phyloP scores from a whole-genome alignment of 2,113 vertebrate species.

The Peromyscus polionotus region DNA sequence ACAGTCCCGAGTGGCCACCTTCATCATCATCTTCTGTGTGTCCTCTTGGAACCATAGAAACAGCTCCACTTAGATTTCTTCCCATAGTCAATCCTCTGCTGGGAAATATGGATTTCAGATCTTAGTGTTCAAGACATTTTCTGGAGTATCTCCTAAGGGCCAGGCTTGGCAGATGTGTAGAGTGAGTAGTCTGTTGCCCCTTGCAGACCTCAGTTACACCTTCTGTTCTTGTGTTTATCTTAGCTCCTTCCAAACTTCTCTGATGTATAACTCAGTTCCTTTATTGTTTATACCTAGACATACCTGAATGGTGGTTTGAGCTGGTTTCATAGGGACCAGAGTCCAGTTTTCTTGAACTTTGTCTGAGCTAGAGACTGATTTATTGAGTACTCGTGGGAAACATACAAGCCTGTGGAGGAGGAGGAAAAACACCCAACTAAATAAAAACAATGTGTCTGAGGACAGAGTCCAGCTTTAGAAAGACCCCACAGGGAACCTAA shows the following conservation, averaged over 20 bases:
- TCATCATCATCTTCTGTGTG: background rate
- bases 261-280: fast-evolving
- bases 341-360: background rate
- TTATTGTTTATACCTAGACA: fast-evolving
- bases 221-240: background rate
- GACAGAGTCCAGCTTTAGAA: background rate
- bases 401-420: background rate
- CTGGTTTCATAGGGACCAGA: background rate
- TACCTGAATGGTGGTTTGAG: background rate
- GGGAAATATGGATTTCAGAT: background rate
- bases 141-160: background rate
- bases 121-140: slow-evolving; percentile 19
- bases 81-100: background rate
- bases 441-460: background rate
- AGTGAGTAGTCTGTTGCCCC: too few species aligned
- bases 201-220: background rate
- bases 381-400: background rate
- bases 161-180: fast-evolving
- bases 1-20: background rate
- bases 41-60: slow-evolving; percentile 12
- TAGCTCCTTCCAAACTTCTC: background rate
- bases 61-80: background rate
- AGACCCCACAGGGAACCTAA: fast-evolving
- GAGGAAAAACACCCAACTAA: background rate
- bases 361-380: background rate